Conservation (phyloP, 2,888 invertebrate species). For the Allolobophora icterica region DNA sequence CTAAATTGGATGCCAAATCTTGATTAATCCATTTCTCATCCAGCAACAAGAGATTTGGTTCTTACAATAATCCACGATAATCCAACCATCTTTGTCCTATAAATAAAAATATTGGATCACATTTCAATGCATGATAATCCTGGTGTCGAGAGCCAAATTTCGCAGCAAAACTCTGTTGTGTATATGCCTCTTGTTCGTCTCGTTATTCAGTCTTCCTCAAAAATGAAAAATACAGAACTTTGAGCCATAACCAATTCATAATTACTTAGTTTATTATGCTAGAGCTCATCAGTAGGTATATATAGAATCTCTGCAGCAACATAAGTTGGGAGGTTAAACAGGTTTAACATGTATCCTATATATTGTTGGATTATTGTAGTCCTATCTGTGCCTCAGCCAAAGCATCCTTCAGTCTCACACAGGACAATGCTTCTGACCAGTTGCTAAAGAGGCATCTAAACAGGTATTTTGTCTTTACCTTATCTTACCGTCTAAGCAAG, state of each 20-base stretch:
- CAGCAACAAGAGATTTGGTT: neutral
- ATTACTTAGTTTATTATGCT: neutral
- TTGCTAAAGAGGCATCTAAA: too few relatives aligned
- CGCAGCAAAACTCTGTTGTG: neutral
- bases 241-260: neutral
- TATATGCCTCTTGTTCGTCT: neutral
- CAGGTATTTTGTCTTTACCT: too few relatives aligned
- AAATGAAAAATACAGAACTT: neutral
- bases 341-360: neutral
- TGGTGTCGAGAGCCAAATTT: neutral
- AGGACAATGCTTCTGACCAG: neutral
- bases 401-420: neutral
- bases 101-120: neutral
- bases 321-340: neutral
- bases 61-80: neutral
- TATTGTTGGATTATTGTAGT: neutral
- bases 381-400: neutral
- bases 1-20: neutral
- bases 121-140: neutral
- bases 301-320: neutral
- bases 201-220: neutral
- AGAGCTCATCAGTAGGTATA: too few relatives aligned
- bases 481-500: too few relatives aligned
- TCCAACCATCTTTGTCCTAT: neutral
- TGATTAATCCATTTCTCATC: slow-evolving; percentile 5